Evolutionary conservation across 2,113 vertebrate species (phyloP), one percentile per base, ranked within the genome.

Genomic region (Cynoglossus semilaevis): DNA sequence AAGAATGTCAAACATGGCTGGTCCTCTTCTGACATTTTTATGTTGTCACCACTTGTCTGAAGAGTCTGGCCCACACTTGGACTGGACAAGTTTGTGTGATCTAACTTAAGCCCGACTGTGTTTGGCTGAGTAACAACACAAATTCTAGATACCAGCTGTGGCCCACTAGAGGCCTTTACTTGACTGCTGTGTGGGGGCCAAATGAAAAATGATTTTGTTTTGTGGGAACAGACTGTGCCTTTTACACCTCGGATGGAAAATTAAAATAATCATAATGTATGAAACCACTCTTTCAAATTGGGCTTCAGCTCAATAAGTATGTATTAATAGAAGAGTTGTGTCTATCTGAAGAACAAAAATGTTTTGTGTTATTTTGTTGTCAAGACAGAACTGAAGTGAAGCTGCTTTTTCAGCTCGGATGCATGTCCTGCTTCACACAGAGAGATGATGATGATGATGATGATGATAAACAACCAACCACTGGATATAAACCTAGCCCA

Each of bases 271-370:
- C 44, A 13, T 41, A 58, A 62, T 63, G 29, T 19, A 36, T 43
- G 7, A 15, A 80, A 76, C 67, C 71, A 70, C 56, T 70, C 41
- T 53, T 10, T 43, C n/a, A 51, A 80, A 69, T 77, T 74, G 73
- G 70, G 61, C 54, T 74, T 50, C 7, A 29, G 34, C 15, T 74
- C 34, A 43, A 70, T 70, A 63, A 47, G 68, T 61, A 64, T 63
- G 36, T 70, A 63, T 67, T 77, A 57, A 60, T 69, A 66, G n/a
- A 7, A 42, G 57, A 47, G 35, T 53, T 1, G 9, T 36, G n/a
- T 51, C 48, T 50, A 22, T 61, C 63, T 63, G 16, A 58, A 53
- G 55, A 17, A 13, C 3, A 53, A 50, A 11, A 8, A 13, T 40
- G 52, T 48, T 72, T 63, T 63, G 41, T 74, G 67, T 76, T 70